phyloP scores from a whole-genome alignment of 1,140 invertebrate genomes.

The Drosophila saltans region DNA sequence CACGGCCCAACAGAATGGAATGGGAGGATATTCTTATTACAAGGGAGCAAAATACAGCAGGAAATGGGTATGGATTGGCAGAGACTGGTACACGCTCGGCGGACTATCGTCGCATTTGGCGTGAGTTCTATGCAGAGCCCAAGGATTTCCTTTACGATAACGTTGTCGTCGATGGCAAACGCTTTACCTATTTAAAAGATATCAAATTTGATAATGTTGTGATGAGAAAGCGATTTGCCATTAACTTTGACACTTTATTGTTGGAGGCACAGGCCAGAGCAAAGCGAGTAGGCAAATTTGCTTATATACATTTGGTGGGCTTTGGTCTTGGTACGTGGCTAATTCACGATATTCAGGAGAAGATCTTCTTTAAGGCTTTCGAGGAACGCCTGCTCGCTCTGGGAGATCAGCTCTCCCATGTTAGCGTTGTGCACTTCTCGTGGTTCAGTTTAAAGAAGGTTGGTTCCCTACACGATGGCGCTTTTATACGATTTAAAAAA shows the following conservation, averaged over 20 bases:
- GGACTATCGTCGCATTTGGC: slow-evolving; percentile 69
- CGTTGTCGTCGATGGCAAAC: background rate
- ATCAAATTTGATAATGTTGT: slow-evolving; percentile 58
- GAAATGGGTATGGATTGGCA: slow-evolving; percentile 82
- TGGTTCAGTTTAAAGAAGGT: slow-evolving; percentile 62
- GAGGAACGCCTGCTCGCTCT: slow-evolving; percentile 70
- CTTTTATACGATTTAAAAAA: slow-evolving; percentile 32
- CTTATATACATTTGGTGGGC: slow-evolving; percentile 78
- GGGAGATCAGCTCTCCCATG: slow-evolving; percentile 42
- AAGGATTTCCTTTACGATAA: slow-evolving; percentile 50
- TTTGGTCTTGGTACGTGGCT: slow-evolving; percentile 77
- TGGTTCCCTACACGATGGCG: slow-evolving; percentile 51
- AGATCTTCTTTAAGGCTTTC: slow-evolving; percentile 78
- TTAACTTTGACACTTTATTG: slow-evolving; percentile 71
- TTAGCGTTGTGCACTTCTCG: slow-evolving; percentile 77
- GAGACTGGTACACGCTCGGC: background rate
- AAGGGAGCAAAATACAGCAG: slow-evolving; percentile 83
- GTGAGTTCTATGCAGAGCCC: slow-evolving; percentile 62
- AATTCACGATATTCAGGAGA: slow-evolving; percentile 66
- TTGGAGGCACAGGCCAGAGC: slow-evolving; percentile 65
- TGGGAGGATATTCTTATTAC: slow-evolving; percentile 85
- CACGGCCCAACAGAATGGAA: slow-evolving; percentile 84
- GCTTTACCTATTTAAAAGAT: slow-evolving; percentile 32
- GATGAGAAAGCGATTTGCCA: slow-evolving; percentile 75
- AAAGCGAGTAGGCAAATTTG: slow-evolving; percentile 23